Base-by-base conservation (phyloP, 2,113 vertebrate genomes). In the Dermatemys mawii region DNA sequence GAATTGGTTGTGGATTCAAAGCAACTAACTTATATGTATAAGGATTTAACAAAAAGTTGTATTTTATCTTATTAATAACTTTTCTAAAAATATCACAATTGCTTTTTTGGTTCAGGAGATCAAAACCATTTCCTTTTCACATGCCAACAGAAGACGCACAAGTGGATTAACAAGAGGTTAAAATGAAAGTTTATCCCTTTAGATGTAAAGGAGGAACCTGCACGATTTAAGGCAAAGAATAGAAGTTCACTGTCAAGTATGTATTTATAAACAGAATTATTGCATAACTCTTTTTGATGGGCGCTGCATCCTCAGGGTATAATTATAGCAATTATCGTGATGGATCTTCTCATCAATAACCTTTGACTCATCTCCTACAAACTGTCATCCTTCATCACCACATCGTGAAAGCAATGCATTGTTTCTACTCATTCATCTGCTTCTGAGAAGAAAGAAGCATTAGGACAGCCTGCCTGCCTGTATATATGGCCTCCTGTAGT, bases 301-400 rank as follows among this genome's bases (percentile, higher is more conserved):
- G 95, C 86, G 63, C 84, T 57, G 84, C 90, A 91, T 97, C 96
- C 96, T 89, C 89, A 75, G 95, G 93, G 86, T 92, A 70, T 89
- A 96, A 97, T 97, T 95, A 97, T 63, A 91, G 90, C 89, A 95
- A 97, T 94, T 86, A 97, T 93, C 95, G 90, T 95, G 93, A 95
- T 55, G 93, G 93, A 94, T 95, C 95, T 96, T 95, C 95, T 97
- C 92, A 95, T 97, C 96, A 87, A 94, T 19, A 81, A 96, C 94
- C 95, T 95, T 94, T 95, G 96, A 93, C 92, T 89, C 84, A 3
- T 82, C 84, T 93, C 60, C 78, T 53, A 48, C 46, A 11, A 81
- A 75, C 94, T 89, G 97, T 93, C 95, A 95, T 24, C 82, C 93
- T 92, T 85, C 94, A 97, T 97, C 95, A 95, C 2, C 81, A 44